Conservation (phyloP, 2,888 invertebrate species). For the Patella depressa region DNA sequence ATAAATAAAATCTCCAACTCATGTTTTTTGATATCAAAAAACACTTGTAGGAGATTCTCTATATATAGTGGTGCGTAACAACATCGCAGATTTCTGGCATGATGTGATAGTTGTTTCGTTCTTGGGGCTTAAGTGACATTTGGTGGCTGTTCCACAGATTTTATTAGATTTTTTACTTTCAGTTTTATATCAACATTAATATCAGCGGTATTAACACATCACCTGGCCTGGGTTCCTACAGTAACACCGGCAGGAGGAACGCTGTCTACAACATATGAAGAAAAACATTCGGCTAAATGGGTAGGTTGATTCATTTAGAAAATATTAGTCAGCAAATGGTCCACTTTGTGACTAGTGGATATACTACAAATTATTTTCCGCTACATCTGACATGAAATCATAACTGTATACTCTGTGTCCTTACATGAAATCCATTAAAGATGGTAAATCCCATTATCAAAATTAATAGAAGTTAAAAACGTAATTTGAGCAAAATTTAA, state of each 20-base stretch:
- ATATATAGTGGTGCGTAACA: too few species aligned
- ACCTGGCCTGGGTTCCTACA: slow-evolving; percentile 91
- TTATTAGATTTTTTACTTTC: slow-evolving; percentile 69
- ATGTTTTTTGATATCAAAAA: too few species aligned
- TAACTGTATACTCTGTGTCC: too few species aligned
- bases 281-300: slow-evolving; percentile 72
- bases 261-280: slow-evolving; percentile 67
- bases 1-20: too few species aligned
- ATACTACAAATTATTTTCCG: too few species aligned
- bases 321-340: background rate
- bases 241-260: slow-evolving; percentile 74
- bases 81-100: too few species aligned
- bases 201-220: slow-evolving; percentile 89
- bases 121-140: too few species aligned
- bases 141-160: background rate
- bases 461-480: background rate
- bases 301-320: slow-evolving; percentile 44
- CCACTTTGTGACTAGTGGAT: too few species aligned
- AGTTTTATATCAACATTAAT: slow-evolving; percentile 92
- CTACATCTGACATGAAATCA: too few species aligned
- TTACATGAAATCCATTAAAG: too few species aligned
- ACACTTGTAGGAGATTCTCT: too few species aligned
- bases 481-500: background rate
- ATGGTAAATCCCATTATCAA: background rate
- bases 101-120: too few species aligned